Base-by-base conservation (phyloP, 2,888 invertebrate genomes). In the Sminthurinus aureus region DNA sequence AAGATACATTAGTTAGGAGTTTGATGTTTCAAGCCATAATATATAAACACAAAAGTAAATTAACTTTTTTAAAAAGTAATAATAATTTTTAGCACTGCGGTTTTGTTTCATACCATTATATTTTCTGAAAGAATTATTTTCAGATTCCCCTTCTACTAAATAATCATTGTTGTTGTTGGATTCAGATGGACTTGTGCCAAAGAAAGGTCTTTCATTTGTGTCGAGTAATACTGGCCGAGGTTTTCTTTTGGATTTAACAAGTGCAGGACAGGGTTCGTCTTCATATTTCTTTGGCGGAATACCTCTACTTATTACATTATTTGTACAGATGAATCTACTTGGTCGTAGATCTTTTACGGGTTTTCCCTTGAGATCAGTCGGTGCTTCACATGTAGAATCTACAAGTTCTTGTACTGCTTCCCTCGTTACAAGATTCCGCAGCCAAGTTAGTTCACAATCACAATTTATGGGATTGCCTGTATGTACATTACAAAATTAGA, bases 391-490 rank as follows among this genome's bases (percentile, higher is more conserved):
- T 4, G 86, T 85, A 1, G 87, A 85, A 12, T 87, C 87, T 4
- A 85, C 79, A 11, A 88, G 75, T 78, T 88, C 87, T 73, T 85
- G 87, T 6, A 87, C 82, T 2, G 86, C 88, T 83, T 86, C 88
- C 79, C 87, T 81, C 38, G 87, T 87, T 87, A 86, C 89, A n/a
- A 88, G 74, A 83, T 88, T 94, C 88, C 95, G 93, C 1, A 96
- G 91, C 96, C 96, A 96, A 81, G 95, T 92, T 90, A 96, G 92
- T 86, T 93, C 94, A 89, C 96, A 96, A 78, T 95, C 94, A 90
- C 96, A 96, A 26, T 93, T 92, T 85, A 97, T 91, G 0, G 96
- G 96, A 91, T 96, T 97, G 58, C 95, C 96, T 96, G 90, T 13
- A 74, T 74, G 9, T 24, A 24, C 38, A 74, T 13, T 13, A 69